A percentile compares a stretch with the other conserved stretches of the same genome.
Conservation (phyloP, 1,140 invertebrate species). For the Sycophila sp. region DNA sequence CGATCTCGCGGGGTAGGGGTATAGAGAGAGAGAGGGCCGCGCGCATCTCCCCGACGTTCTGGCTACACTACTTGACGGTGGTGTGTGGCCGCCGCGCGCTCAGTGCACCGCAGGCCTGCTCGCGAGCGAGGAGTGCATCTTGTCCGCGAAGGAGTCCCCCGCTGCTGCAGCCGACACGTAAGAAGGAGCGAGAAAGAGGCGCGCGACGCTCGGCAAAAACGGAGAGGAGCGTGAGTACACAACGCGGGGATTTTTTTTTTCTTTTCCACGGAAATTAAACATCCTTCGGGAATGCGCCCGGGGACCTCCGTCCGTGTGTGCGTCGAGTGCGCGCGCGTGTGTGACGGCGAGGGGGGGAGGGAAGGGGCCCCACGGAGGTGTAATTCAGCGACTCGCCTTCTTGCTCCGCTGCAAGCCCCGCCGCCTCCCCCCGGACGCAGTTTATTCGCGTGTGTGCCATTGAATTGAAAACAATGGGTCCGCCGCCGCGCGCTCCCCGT, state of each 20-base stretch:
- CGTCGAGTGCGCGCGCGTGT: neutral
- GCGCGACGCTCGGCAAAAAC: no score
- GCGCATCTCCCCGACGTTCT: no score
- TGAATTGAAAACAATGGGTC: constrained; percentile 32
- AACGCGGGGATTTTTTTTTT: no score
- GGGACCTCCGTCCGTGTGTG: neutral
- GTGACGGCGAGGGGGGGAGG: no score
- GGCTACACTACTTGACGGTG: no score
- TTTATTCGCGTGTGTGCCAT: neutral
- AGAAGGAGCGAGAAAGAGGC: neutral
- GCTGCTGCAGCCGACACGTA: neutral
- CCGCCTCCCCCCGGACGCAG: neutral
- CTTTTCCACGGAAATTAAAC: constrained; percentile 28
- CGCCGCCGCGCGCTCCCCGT: neutral
- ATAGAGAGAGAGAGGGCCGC: no score
- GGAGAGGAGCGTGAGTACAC: no score
- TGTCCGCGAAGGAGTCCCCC: neutral
- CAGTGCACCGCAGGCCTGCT: constrained; percentile 1
- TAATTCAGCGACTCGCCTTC: constrained; percentile 6
- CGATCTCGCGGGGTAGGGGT: no score
- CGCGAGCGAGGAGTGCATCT: neutral
- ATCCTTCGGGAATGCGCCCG: constrained; percentile 32
- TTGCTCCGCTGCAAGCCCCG: neutral
- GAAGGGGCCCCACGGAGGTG: no score
- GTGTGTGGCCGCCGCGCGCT: neutral